Base-by-base conservation (phyloP, 2,888 invertebrate species). In the Helleia helle region DNA sequence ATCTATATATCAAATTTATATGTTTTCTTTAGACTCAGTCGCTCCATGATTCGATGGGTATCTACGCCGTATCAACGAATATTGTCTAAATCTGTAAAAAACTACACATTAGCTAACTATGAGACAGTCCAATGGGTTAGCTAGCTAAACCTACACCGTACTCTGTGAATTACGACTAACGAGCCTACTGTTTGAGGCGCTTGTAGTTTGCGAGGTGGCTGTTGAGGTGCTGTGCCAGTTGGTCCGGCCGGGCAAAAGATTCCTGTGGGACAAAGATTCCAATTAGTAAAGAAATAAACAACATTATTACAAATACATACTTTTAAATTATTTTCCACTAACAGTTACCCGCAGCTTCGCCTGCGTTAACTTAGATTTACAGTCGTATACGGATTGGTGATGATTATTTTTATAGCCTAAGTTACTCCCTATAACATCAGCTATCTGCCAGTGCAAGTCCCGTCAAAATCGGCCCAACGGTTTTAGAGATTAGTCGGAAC, bases 141-240 rank as follows among this genome's bases (percentile, higher is more conserved):
- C 34, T 34, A 34, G 34, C 34, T 34, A 34, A 17, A 18, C 18
- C 34, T 34, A 34, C 34, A 34, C 12, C 34, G 8, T 22, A 22
- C 22, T 5, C 22, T 34, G 22, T 18, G 11, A 8, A 34, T 18
- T 34, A 34, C 25, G 22, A 36, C 24, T 24, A 9, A 34, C 24
- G 24, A 29, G 29, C 25, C 48, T 69, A 84, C 30, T 80, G 74
- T 64, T 84, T 83, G 31, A 81, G 62, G 1, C 80, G 75, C 47
- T 80, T 81, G 65, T 86, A 85, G 62, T 77, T 79, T 1, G 83
- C 84, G 48, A 86, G 70, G 51, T 86, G 85, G 44, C 85, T 85
- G 75, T 85, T 86, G 2, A 86, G 62, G 34, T 85, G 86, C 42
- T 80, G 75, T 0, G 86, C 85, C 1, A 86, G 52, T 7, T 83